Conservation (phyloP, 2,888 invertebrate species). For the Dynastes grantii region DNA sequence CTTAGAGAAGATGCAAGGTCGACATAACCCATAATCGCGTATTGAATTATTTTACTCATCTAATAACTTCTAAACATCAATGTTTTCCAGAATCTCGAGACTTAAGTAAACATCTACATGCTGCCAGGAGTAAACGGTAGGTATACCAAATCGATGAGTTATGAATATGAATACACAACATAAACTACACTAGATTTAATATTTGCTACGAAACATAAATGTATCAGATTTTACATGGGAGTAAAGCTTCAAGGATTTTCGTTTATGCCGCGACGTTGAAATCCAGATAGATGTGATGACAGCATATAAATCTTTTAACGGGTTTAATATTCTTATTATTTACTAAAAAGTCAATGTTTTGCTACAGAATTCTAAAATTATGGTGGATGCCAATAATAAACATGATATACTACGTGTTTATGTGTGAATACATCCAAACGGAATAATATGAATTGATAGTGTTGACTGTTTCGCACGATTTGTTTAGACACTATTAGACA, state of each 20-base stretch:
- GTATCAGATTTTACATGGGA: slow-evolving; percentile 1
- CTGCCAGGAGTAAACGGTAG: too few species aligned
- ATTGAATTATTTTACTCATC: too few species aligned
- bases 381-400: not conserved
- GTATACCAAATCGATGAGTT: too few species aligned
- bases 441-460: not conserved
- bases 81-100: too few species aligned
- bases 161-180: too few species aligned
- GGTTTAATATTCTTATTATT: slow-evolving; percentile 8
- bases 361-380: not conserved
- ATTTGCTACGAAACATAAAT: too few species aligned
- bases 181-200: too few species aligned
- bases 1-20: not conserved
- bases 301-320: slow-evolving; percentile 20
- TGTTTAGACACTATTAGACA: not conserved
- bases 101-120: too few species aligned
- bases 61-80: too few species aligned
- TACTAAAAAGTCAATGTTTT: not conserved
- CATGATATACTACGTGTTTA: not conserved
- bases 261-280: not conserved
- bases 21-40: not conserved
- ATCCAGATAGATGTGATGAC: not conserved
- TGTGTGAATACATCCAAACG: not conserved
- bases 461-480: not conserved
- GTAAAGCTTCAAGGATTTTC: slow-evolving; percentile 9